Percentiles rank a stretch among this genome's conserved stretches.
Conservation (phyloP, 2,113 vertebrate species). For the Sciurus niger region DNA sequence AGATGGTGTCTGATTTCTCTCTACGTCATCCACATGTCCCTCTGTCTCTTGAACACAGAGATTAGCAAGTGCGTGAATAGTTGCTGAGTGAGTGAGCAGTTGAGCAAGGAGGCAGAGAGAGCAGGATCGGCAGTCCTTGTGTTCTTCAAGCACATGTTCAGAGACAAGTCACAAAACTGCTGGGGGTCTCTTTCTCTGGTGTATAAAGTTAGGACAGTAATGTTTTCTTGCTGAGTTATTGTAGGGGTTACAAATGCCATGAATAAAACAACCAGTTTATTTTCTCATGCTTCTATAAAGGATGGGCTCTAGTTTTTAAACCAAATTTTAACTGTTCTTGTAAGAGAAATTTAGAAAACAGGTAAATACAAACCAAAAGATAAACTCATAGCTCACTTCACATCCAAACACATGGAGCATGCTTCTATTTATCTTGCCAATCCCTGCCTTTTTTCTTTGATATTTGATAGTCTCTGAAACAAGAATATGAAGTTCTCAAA, state of each 20-base stretch:
- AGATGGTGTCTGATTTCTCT: neutral
- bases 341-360: neutral
- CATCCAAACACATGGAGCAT: neutral
- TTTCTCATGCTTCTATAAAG: neutral
- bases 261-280: neutral
- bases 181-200: neutral
- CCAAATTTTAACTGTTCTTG: neutral
- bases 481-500: neutral
- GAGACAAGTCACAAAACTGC: too few species aligned
- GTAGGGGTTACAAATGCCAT: neutral
- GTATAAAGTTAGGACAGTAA: neutral
- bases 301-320: neutral
- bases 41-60: neutral
- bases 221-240: neutral
- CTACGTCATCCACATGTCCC: neutral
- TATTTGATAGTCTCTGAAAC: neutral
- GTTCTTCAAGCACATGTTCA: neutral
- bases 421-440: neutral
- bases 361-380: neutral
- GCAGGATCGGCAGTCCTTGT: fast-evolving
- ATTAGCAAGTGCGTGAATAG: neutral
- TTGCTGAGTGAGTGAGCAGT: neutral
- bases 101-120: neutral
- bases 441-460: neutral
- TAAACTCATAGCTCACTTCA: neutral